These are phyloP conservation scores for Conistra vaccinii DNA, from an alignment of 2,888 invertebrate genomes.

Conservation along the genomic window DNA sequence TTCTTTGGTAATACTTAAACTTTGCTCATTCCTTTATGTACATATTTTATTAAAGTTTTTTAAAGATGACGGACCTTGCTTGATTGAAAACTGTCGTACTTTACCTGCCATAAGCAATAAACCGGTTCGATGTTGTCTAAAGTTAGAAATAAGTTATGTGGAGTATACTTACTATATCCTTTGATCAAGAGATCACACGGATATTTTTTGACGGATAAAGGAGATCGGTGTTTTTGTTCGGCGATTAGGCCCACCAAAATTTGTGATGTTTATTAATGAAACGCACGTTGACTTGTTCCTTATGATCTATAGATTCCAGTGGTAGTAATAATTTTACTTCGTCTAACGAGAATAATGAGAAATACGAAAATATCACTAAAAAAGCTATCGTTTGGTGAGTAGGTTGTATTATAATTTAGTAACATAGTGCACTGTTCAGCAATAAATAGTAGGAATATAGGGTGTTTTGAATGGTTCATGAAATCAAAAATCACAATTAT, in stretches of 20 bases:
- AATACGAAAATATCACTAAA: no score
- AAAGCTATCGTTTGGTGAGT: no score
- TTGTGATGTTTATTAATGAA: no score
- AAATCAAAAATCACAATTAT: background rate
- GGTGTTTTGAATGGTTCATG: background rate
- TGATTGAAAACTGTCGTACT: constrained; percentile 38
- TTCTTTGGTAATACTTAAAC: constrained; percentile 27
- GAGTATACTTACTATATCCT: background rate
- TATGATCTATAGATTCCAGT: no score
- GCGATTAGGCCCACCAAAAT: no score
- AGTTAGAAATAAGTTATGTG: constrained; percentile 34
- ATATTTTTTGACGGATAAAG: background rate
- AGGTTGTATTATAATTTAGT: no score
- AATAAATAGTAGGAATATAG: background rate
- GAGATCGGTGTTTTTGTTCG: no score
- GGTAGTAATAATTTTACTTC: no score
- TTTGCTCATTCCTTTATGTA: constrained; percentile 42
- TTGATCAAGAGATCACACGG: constrained; percentile 14
- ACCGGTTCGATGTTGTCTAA: constrained; percentile 39
- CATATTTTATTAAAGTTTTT: constrained; percentile 49
- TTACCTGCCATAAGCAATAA: constrained; percentile 48
- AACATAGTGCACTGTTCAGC: no score
- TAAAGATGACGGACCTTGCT: constrained; percentile 26
- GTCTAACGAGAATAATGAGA: no score
- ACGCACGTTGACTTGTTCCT: no score